phyloP scores from a whole-genome alignment of 2,113 vertebrate genomes.

The Dasypus novemcinctus region DNA sequence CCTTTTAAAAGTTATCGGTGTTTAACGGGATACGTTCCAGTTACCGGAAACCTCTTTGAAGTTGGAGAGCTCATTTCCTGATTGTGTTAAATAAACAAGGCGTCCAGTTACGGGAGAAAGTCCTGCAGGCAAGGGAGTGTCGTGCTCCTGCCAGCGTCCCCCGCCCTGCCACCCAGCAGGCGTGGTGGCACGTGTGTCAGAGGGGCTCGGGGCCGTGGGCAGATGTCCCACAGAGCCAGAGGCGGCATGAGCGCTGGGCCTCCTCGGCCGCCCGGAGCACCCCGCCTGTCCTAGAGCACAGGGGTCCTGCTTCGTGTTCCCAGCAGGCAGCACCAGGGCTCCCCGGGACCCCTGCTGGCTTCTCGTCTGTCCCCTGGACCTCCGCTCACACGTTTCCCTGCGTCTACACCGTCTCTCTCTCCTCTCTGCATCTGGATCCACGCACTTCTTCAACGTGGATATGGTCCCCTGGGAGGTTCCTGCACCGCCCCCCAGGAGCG shows the following conservation, averaged over 20 bases:
- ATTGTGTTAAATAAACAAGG: neutral
- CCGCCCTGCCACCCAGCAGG: neutral
- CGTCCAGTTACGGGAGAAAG: neutral
- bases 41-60: neutral
- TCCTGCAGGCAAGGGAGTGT: neutral
- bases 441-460: neutral
- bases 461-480: neutral
- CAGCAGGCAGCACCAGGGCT: neutral
- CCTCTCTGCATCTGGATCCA: neutral
- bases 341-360: no score
- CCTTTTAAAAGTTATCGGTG: neutral
- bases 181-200: neutral
- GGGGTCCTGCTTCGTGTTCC: neutral
- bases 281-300: rapidly evolving
- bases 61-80: neutral
- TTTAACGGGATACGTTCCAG: neutral
- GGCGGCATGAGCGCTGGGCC: no score
- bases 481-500: neutral
- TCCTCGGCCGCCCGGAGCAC: no score
- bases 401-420: neutral
- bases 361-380: neutral
- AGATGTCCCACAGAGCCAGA: neutral
- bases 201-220: neutral
- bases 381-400: no score
- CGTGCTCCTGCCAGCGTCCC: neutral